phyloP scores from a whole-genome alignment of 2,113 vertebrate genomes.

The Hepsetus odoe region DNA sequence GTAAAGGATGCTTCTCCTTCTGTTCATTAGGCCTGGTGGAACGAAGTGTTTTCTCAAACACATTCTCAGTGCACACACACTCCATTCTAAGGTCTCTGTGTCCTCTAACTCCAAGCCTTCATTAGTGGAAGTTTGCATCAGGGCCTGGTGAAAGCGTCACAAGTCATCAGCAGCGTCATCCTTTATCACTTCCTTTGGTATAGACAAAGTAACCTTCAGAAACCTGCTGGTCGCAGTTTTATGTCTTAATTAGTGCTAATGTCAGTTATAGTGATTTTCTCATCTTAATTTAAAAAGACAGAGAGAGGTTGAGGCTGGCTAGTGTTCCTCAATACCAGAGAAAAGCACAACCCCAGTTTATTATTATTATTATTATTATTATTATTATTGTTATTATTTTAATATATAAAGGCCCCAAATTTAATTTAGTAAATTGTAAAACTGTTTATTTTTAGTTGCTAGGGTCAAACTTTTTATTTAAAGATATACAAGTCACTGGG shows the following conservation, averaged over 20 bases:
- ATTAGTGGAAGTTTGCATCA: constrained; percentile 74
- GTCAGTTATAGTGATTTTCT: constrained; percentile 54
- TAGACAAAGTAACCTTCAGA: constrained; percentile 75
- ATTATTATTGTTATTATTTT: no score
- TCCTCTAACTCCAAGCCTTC: constrained; percentile 60
- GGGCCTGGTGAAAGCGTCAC: constrained; percentile 70
- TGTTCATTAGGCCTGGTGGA: constrained; percentile 18
- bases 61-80: not conserved
- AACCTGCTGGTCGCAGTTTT: constrained; percentile 75
- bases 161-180: constrained; percentile 76
- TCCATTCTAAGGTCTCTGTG: not conserved
- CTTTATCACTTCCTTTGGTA: constrained; percentile 71
- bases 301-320: not conserved
- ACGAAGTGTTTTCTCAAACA: not conserved
- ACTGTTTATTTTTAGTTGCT: no score
- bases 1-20: not conserved
- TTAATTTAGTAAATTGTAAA: no score
- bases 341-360: not conserved
- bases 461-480: no score
- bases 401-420: no score
- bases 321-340: not conserved
- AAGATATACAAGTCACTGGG: no score
- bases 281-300: constrained; percentile 65
- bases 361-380: no score
- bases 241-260: constrained; percentile 74